A percentile compares a stretch with the other conserved stretches of the same genome.
Evolutionary conservation across 1,140 invertebrate genomes (phyloP).

Genomic region (Paramacrobiotus metropolitanus): DNA sequence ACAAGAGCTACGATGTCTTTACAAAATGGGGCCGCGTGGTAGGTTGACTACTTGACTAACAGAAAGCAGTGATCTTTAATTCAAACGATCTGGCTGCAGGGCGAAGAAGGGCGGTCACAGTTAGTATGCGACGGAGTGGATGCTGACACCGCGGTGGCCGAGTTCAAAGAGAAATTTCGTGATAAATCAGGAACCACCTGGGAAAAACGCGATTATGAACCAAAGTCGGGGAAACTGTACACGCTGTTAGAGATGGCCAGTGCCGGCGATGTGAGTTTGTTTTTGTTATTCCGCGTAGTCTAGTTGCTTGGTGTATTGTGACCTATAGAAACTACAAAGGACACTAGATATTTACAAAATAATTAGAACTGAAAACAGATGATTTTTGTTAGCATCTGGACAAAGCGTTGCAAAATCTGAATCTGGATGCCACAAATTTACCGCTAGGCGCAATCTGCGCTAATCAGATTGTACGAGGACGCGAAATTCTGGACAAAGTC

Average conservation of each 20-base stretch:
- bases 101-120: slow-evolving; percentile 14
- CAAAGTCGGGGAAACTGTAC: slow-evolving; percentile 22
- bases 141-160: slow-evolving; percentile 14
- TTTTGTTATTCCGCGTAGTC: too few relatives aligned
- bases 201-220: slow-evolving; percentile 18
- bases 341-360: too few relatives aligned
- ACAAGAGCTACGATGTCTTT: slow-evolving; percentile 8
- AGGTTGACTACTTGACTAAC: not conserved
- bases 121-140: slow-evolving; percentile 13
- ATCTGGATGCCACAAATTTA: slow-evolving; percentile 27
- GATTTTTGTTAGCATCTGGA: slow-evolving; percentile 5
- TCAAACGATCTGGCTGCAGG: too few relatives aligned
- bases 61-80: too few relatives aligned
- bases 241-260: slow-evolving; percentile 22
- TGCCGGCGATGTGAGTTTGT: too few relatives aligned
- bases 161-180: slow-evolving; percentile 19
- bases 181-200: slow-evolving; percentile 23
- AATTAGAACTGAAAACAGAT: too few relatives aligned
- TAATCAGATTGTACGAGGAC: slow-evolving; percentile 27
- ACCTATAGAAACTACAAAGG: too few relatives aligned
- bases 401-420: slow-evolving; percentile 18
- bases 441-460: slow-evolving; percentile 28
- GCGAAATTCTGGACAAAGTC: slow-evolving; percentile 24
- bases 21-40: slow-evolving; percentile 18
- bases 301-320: too few relatives aligned